These are phyloP conservation scores for Cirrhinus mrigala DNA, from an alignment of 2,797 vertebrate genomes.

Conservation along the genomic window DNA sequence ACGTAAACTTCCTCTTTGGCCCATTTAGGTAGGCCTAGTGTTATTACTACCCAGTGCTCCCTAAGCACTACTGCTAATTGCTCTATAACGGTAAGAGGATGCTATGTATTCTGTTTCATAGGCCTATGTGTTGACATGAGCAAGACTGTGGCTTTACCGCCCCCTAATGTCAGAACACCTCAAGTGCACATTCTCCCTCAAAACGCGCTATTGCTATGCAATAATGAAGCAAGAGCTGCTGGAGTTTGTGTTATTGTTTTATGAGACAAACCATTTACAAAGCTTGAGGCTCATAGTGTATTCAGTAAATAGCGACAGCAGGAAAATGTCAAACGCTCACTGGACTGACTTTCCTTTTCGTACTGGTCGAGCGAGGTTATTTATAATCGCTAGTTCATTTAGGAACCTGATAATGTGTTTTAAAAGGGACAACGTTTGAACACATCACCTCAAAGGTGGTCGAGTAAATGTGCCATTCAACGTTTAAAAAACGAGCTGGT, in stretches of 20 bases:
- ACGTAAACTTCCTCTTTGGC: not conserved
- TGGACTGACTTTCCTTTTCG: not conserved
- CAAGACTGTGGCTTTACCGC: constrained; percentile 20
- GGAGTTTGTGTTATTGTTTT: constrained; percentile 32
- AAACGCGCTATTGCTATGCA: not conserved
- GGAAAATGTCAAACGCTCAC: constrained; percentile 12
- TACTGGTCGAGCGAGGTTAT: not conserved
- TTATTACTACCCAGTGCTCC: not conserved
- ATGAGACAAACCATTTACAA: constrained; percentile 27
- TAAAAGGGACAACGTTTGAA: not conserved
- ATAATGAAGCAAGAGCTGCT: constrained; percentile 38
- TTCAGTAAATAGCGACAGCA: constrained; percentile 33
- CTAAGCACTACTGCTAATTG: not conserved
- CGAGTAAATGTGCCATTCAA: not conserved
- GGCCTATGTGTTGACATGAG: not conserved
- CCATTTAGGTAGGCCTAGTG: not conserved
- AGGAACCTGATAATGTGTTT: constrained; percentile 1
- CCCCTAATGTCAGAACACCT: constrained; percentile 1
- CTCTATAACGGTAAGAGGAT: not conserved
- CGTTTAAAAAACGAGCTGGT: not conserved
- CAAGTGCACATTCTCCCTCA: not conserved
- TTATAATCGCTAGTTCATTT: not conserved
- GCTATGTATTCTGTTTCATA: not conserved
- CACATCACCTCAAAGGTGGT: not conserved
- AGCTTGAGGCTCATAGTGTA: constrained; percentile 21